Evolutionary conservation across 1,140 invertebrate species (phyloP).

Genomic region (Thaumatotibia leucotreta): DNA sequence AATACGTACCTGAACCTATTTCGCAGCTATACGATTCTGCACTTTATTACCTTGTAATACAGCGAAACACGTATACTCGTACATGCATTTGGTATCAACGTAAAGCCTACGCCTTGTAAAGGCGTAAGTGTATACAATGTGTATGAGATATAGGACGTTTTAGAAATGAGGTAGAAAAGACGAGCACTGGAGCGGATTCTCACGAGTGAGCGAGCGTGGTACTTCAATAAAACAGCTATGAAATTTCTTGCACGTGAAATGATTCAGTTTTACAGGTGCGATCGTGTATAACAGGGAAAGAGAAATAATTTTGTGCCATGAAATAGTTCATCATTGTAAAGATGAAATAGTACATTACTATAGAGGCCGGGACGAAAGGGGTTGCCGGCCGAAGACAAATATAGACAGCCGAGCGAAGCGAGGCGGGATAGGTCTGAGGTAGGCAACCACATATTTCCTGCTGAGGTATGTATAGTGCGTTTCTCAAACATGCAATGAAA

Average conservation of each 20-base stretch:
- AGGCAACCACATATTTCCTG: no score
- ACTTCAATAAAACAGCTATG: not conserved
- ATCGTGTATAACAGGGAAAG: not conserved
- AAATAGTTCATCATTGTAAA: no score
- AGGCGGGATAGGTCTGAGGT: no score
- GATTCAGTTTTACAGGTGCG: not conserved
- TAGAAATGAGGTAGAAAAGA: not conserved
- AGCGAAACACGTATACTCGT: not conserved
- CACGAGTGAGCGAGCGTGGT: not conserved
- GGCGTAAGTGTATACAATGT: not conserved
- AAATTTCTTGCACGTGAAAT: not conserved
- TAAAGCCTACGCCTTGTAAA: no score
- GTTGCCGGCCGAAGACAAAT: no score
- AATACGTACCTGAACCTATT: not conserved
- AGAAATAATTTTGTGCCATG: not conserved
- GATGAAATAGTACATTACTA: no score
- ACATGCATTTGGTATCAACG: not conserved
- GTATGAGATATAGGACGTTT: not conserved
- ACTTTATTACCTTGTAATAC: not conserved
- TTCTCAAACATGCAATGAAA: no score
- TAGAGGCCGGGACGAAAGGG: no score
- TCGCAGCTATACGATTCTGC: not conserved
- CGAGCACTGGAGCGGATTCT: not conserved
- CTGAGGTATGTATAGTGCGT: no score
- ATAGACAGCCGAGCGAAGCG: no score